Conservation (phyloP, 2,113 vertebrate species). For the Microtus richardsoni region DNA sequence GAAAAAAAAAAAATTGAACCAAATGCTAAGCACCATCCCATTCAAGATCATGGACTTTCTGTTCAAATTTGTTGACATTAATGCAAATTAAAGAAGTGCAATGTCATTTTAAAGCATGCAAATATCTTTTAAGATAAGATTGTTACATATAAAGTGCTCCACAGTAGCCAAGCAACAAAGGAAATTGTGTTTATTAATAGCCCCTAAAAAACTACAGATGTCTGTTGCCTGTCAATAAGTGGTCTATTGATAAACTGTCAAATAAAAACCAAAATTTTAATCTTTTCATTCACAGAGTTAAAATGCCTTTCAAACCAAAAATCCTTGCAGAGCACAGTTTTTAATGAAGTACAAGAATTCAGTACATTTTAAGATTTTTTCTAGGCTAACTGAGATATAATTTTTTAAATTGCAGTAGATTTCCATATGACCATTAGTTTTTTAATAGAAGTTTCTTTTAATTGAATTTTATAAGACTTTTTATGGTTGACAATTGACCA, state of each 20-base stretch:
- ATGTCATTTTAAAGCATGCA: slow-evolving; percentile 42
- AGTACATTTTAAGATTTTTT: not conserved
- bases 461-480: not conserved
- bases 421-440: not conserved
- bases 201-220: not conserved
- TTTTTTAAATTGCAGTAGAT: not conserved
- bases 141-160: slow-evolving; percentile 33
- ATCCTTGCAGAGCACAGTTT: slow-evolving; percentile 24
- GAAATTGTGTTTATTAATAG: slow-evolving; percentile 4
- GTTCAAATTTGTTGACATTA: slow-evolving; percentile 61
- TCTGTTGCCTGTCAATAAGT: not conserved
- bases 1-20: slow-evolving; percentile 69
- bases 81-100: slow-evolving; percentile 56
- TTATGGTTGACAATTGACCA: not conserved
- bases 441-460: not conserved
- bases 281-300: slow-evolving; percentile 24
- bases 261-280: slow-evolving; percentile 41
- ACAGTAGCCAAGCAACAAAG: slow-evolving; percentile 15
- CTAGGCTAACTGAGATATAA: not conserved
- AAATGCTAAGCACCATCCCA: slow-evolving; percentile 61
- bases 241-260: not conserved
- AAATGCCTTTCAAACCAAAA: not conserved
- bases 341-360: slow-evolving; percentile 24
- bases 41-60: slow-evolving; percentile 51
- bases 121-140: slow-evolving; percentile 27